Evolutionary conservation across 2,888 invertebrate genomes (phyloP).

Genomic region (Dolomedes plantarius): DNA sequence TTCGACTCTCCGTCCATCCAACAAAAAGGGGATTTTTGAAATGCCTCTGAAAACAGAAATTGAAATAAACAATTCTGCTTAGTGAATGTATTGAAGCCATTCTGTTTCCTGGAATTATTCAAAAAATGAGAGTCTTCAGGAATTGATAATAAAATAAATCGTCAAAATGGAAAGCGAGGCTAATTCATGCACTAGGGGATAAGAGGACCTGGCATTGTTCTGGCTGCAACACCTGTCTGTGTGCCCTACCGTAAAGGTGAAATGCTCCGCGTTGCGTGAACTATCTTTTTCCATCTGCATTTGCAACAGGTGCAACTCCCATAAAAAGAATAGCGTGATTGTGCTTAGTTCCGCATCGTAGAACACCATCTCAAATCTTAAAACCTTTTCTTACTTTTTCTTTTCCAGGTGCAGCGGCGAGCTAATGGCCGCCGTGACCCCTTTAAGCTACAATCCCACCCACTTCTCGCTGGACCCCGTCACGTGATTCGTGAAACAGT

Average conservation of each 20-base stretch:
- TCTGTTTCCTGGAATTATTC: too few species aligned
- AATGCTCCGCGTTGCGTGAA: slow-evolving; percentile 26
- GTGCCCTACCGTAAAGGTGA: slow-evolving; percentile 4
- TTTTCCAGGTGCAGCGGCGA: slow-evolving; percentile 55
- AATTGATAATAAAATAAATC: too few species aligned
- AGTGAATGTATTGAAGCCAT: too few species aligned
- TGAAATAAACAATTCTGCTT: too few species aligned
- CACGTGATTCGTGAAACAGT: not conserved
- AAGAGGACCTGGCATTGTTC: slow-evolving; percentile 36
- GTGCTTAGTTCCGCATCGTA: slow-evolving; percentile 58
- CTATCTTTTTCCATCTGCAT: slow-evolving; percentile 43
- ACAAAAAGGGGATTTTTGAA: too few species aligned
- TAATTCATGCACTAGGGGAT: too few species aligned
- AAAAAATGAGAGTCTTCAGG: too few species aligned
- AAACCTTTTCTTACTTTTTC: slow-evolving; percentile 14
- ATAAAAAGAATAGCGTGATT: slow-evolving; percentile 30
- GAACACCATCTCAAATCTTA: slow-evolving; percentile 26
- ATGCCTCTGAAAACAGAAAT: too few species aligned
- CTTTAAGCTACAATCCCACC: slow-evolving; percentile 29
- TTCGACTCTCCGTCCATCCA: too few species aligned
- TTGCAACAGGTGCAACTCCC: slow-evolving; percentile 42
- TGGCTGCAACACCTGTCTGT: slow-evolving; percentile 57
- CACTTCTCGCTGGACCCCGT: not conserved
- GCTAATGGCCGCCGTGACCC: slow-evolving; percentile 66
- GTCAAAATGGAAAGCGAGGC: too few species aligned